Base-by-base conservation (phyloP, 92 coral and sea anemone genomes). In the Desmophyllum pertusum region DNA sequence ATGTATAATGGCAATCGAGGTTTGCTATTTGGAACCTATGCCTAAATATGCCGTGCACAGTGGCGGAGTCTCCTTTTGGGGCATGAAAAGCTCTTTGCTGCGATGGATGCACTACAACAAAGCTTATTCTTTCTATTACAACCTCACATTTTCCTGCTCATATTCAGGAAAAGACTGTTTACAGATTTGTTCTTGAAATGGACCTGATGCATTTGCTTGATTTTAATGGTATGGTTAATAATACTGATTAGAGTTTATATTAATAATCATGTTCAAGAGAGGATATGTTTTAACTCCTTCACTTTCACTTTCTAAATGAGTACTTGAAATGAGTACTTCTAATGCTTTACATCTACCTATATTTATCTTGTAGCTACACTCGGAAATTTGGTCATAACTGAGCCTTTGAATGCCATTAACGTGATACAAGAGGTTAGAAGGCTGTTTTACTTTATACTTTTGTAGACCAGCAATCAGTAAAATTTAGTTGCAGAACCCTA, bases 341-440 rank as follows among this genome's bases (percentile, higher is more conserved):
- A 27, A 48, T 48, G 65, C 33, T 37, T 18, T 37, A n/a, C 42
- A 66, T 36, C 23, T 31, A 33, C n/a, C 14, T 25, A 3, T 27
- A 27, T 65, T 45, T 59, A 31, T 42, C 19, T 68, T 83, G n/a
- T 70, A 96, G 98, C 95, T 35, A 69, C 71, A 45, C 90, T 96
- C 23, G 98, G 98, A 64, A 94, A 92, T 75, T 72, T 94, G 52
- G 95, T 83, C 3, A 85, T 95, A 18, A 88, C 89, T 61, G 80
- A 84, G 71, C 93, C 96, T 27, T 83, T 81, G 71, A 88, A 81
- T n/a, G 91, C 87, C 46, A 90, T 76, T 17, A 81, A 88, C 35
- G 52, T 93, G 46, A 92, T 92, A 72, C 98, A 94, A 70, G 96
- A 96, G 96, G 98, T 96, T 73, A 55, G 65, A 59, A 5, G 63